Conservation (phyloP, 2,888 invertebrate species). For the Chymomyza amoena region DNA sequence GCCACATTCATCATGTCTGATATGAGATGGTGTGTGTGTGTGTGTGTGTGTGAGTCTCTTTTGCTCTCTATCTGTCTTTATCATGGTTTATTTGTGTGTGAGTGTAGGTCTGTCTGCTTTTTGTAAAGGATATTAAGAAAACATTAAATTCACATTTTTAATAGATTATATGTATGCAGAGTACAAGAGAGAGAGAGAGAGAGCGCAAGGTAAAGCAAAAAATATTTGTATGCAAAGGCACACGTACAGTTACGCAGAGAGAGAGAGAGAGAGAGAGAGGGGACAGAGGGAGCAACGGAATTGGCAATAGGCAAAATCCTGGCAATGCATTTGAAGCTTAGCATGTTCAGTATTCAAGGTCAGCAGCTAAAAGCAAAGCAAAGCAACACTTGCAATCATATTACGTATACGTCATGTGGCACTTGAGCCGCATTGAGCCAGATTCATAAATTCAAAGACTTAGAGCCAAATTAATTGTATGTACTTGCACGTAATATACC, state of each 20-base stretch:
- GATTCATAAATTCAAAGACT: neutral
- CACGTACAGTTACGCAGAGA: neutral
- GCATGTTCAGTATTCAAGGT: neutral
- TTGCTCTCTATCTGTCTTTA: neutral
- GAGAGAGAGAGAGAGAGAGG: neutral
- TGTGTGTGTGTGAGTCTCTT: neutral
- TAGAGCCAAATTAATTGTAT: neutral
- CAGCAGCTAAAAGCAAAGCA: neutral
- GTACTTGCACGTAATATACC: neutral
- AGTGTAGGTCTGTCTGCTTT: neutral
- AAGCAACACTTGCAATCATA: neutral
- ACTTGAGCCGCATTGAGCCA: neutral
- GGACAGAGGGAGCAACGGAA: neutral
- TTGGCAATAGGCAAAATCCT: neutral
- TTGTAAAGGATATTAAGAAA: constrained; percentile 46
- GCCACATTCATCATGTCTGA: constrained; percentile 11
- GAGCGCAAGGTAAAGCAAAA: neutral
- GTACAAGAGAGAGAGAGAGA: neutral
- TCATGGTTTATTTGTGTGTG: neutral
- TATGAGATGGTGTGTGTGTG: neutral
- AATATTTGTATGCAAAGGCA: neutral
- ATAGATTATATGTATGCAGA: constrained; percentile 39
- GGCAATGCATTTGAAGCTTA: neutral
- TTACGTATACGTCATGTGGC: neutral
- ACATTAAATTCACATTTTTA: constrained; percentile 61